These are phyloP conservation scores for Philhelius pedissequus DNA, from an alignment of 2,888 invertebrate species.

Conservation along the genomic window DNA sequence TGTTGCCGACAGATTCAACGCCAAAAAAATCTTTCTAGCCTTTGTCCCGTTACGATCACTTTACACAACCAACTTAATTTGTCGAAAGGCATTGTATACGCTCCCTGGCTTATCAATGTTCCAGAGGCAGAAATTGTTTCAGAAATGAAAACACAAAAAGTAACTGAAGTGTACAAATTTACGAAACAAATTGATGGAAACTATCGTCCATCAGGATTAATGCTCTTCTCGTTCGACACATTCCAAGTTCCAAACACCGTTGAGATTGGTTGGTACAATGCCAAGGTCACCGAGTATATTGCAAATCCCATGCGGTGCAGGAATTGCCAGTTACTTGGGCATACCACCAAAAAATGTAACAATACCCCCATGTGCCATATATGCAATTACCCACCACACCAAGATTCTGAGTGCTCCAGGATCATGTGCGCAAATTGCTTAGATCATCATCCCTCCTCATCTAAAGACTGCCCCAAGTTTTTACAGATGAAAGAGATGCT, in stretches of 20 bases:
- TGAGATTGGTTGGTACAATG: slow-evolving; percentile 7
- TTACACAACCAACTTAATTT: neutral
- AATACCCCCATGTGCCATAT: neutral
- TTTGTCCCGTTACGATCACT: neutral
- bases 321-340: neutral
- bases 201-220: neutral
- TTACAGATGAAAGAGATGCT: no score
- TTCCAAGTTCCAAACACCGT: neutral
- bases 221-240: slow-evolving; percentile 1
- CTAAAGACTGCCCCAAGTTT: no score
- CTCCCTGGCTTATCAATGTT: neutral
- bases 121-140: no score
- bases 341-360: slow-evolving; percentile 6
- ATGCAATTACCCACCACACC: neutral
- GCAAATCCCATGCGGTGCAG: slow-evolving; percentile 11
- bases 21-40: neutral
- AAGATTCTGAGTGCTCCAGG: neutral
- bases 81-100: no score
- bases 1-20: neutral
- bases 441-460: no score
- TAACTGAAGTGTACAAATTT: neutral
- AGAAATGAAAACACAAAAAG: neutral
- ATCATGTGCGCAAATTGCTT: no score
- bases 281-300: no score
- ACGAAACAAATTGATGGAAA: neutral